phyloP scores from a whole-genome alignment of 1,140 invertebrate species.

The Drosophila orena region DNA sequence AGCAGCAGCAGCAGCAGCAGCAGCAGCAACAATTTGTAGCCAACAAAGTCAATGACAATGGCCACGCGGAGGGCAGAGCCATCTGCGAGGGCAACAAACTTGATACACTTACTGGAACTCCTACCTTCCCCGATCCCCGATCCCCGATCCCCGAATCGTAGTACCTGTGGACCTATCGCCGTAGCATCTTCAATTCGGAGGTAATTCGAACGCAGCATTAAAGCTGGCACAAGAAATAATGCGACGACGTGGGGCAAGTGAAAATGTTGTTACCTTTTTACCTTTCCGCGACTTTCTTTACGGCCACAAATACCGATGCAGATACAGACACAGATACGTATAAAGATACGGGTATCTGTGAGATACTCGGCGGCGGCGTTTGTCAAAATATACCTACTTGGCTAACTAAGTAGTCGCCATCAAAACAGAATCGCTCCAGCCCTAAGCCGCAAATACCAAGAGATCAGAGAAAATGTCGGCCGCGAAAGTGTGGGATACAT shows the following conservation, averaged over 20 bases:
- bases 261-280: constrained; percentile 77
- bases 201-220: constrained; percentile 65
- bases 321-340: too few species aligned
- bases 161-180: constrained; percentile 38
- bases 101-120: constrained; percentile 13
- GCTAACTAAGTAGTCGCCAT: constrained; percentile 24
- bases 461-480: constrained; percentile 29
- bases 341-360: constrained; percentile 55
- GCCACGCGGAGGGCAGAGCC: constrained; percentile 37
- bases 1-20: constrained; percentile 11
- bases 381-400: constrained; percentile 58
- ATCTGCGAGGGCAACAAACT: constrained; percentile 64
- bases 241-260: constrained; percentile 69
- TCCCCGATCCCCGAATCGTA: neutral
- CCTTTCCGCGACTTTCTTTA: constrained; percentile 66
- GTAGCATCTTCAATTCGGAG: constrained; percentile 66
- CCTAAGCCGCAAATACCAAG: constrained; percentile 20
- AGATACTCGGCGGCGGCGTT: constrained; percentile 63
- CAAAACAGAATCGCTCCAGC: constrained; percentile 22
- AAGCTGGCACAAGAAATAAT: constrained; percentile 52
- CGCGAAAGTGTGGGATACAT: constrained; percentile 72
- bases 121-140: neutral
- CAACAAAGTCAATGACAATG: constrained; percentile 76
- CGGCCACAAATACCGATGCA: constrained; percentile 12
- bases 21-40: constrained; percentile 53